Evolutionary conservation across 2,113 vertebrate genomes (phyloP).

Genomic region (Elaphurus davidianus): DNA sequence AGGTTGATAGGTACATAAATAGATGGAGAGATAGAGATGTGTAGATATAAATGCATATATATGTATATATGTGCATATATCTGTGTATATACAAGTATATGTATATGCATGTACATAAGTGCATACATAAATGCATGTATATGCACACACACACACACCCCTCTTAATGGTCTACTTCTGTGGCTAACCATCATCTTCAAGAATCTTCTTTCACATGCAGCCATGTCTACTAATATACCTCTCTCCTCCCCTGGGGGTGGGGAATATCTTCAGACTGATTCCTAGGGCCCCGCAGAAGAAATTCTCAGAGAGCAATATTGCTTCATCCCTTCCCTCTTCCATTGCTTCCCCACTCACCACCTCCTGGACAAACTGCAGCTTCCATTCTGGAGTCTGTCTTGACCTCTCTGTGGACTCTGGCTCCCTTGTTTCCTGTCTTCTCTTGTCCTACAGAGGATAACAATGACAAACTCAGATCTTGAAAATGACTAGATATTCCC

Average conservation of each 20-base stretch:
- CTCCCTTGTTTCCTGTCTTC: background rate
- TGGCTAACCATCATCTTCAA: background rate
- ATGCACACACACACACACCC: background rate
- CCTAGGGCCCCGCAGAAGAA: background rate
- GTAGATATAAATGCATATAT: background rate
- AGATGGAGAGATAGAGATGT: background rate
- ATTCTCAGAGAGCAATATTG: background rate
- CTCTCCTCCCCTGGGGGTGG: background rate
- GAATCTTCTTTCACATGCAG: background rate
- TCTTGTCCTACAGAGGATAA: background rate
- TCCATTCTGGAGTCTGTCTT: background rate
- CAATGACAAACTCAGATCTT: background rate
- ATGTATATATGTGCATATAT: background rate
- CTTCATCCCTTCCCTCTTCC: background rate
- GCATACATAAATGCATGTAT: background rate
- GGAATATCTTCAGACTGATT: background rate
- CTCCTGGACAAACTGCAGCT: background rate
- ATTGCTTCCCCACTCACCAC: background rate
- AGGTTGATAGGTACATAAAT: background rate
- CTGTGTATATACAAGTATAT: background rate
- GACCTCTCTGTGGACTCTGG: background rate
- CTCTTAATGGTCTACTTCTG: background rate
- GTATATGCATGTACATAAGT: background rate
- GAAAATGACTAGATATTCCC: background rate
- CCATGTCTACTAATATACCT: background rate